Conservation (phyloP, 2,113 vertebrate species). For the Onychorhynchus coronatus region DNA sequence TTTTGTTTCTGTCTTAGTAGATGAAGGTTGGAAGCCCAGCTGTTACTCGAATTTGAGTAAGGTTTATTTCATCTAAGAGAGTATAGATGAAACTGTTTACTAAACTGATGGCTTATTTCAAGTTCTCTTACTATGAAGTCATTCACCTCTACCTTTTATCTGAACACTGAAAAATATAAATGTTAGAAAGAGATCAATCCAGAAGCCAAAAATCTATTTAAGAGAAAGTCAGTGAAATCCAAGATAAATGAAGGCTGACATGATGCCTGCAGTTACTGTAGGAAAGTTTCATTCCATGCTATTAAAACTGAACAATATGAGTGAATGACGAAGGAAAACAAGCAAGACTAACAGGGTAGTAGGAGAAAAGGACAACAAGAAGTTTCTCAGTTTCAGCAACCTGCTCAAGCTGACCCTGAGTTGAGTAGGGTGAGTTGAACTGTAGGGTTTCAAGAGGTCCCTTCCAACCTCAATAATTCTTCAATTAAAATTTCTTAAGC, state of each 20-base stretch:
- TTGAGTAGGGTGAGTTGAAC: neutral
- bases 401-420: neutral
- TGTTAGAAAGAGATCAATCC: neutral
- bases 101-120: neutral
- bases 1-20: neutral
- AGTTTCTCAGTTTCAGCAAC: neutral
- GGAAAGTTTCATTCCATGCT: neutral
- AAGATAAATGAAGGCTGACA: neutral
- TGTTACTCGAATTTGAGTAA: neutral
- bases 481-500: neutral
- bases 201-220: neutral
- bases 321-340: neutral
- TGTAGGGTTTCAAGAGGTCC: neutral
- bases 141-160: neutral
- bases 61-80: neutral
- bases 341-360: neutral
- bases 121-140: neutral
- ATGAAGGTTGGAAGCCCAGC: neutral
- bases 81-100: neutral
- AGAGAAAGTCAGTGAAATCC: neutral
- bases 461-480: neutral
- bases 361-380: neutral
- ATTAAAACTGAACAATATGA: neutral
- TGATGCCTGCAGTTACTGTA: neutral
- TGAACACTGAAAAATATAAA: neutral